Conservation (phyloP, 1,140 invertebrate species). For the Stenopsyche tienmushanensis region DNA sequence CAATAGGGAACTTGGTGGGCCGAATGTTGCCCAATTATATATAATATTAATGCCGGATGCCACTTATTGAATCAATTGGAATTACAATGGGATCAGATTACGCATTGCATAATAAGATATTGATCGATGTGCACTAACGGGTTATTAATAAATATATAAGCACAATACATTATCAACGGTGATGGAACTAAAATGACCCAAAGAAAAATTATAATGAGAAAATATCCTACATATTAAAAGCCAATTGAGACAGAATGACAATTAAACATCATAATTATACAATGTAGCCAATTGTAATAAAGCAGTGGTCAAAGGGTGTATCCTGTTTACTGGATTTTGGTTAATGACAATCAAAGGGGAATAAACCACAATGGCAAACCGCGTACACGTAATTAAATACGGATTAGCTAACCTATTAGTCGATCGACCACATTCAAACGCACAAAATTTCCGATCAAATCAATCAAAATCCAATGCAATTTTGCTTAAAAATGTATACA, state of each 20-base stretch:
- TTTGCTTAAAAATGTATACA: too few relatives aligned
- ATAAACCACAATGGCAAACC: conserved; percentile 18
- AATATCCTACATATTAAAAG: too few relatives aligned
- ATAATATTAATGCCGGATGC: background rate
- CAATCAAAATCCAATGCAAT: too few relatives aligned
- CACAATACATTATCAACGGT: background rate
- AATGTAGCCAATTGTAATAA: too few relatives aligned
- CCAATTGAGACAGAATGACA: too few relatives aligned
- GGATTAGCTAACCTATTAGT: conserved; percentile 3
- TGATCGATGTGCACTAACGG: conserved; percentile 5
- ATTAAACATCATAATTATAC: too few relatives aligned
- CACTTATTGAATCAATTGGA: conserved; percentile 19
- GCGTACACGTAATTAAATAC: conserved; percentile 28
- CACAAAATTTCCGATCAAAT: conserved; percentile 16
- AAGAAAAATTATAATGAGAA: too few relatives aligned
- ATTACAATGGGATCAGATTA: conserved; percentile 13
- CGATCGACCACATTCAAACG: conserved; percentile 23
- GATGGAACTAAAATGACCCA: too few relatives aligned
- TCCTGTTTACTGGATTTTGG: background rate
- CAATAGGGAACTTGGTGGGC: background rate
- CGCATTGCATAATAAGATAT: conserved; percentile 12
- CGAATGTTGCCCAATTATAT: background rate
- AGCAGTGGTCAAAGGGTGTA: too few relatives aligned
- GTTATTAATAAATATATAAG: too few relatives aligned
- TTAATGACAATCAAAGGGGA: background rate